phyloP scores from a whole-genome alignment of 2,113 vertebrate species.

The Ptilonorhynchus violaceus region DNA sequence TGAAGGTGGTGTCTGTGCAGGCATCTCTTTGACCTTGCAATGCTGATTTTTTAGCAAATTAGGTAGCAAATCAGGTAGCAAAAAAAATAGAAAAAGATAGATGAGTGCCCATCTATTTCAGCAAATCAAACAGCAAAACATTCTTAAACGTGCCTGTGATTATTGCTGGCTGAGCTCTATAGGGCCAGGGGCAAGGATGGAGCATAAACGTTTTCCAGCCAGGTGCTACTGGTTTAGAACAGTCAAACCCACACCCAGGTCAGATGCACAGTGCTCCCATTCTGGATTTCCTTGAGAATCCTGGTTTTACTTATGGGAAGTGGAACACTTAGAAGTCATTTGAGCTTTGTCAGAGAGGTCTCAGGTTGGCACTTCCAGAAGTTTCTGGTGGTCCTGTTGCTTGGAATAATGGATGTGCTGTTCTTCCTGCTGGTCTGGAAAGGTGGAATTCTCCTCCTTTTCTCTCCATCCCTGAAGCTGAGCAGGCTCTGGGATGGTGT shows the following conservation, averaged over 20 bases:
- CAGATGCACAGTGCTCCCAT: not conserved
- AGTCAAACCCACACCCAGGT: fast-evolving
- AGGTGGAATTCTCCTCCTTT: not conserved
- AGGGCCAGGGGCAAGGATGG: not conserved
- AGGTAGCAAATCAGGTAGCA: not conserved
- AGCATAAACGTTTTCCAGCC: not conserved
- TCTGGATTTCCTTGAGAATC: not conserved
- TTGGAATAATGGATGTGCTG: not conserved
- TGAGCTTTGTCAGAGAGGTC: not conserved
- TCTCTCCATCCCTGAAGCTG: not conserved
- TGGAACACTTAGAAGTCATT: not conserved
- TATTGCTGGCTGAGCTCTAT: not conserved
- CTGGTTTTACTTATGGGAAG: not conserved
- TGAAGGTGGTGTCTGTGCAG: not conserved
- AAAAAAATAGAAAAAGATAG: not conserved
- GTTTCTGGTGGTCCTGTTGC: not conserved
- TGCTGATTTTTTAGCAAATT: not conserved
- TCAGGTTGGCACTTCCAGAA: not conserved
- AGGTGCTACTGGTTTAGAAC: not conserved
- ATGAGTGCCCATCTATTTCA: not conserved
- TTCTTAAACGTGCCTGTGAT: not conserved
- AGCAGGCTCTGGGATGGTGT: not conserved
- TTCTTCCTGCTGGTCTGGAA: not conserved
- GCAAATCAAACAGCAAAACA: not conserved
- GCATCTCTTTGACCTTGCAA: not conserved